phyloP scores from a whole-genome alignment of 2,888 invertebrate species.

The Trilocha varians region DNA sequence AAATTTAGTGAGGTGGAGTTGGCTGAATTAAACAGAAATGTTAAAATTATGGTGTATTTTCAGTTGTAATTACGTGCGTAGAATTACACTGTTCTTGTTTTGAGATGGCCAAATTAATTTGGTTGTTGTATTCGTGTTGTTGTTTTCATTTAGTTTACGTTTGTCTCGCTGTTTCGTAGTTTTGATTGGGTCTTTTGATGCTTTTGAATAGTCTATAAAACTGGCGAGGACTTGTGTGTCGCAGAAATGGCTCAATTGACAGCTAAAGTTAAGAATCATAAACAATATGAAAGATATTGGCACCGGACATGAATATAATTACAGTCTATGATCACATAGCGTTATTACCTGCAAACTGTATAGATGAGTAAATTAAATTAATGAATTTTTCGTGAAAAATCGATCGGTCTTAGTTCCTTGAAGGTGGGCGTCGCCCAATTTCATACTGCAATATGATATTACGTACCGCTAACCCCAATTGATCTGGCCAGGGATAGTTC shows the following conservation, averaged over 20 bases:
- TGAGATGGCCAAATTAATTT: background rate
- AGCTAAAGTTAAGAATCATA: no score
- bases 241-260: no score
- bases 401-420: background rate
- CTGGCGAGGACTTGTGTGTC: no score
- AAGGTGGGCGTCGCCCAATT: slow-evolving; percentile 18
- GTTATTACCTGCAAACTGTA: no score
- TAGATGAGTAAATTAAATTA: no score
- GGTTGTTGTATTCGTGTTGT: background rate
- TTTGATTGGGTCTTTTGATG: no score
- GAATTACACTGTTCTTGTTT: background rate
- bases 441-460: slow-evolving; percentile 29
- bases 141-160: no score
- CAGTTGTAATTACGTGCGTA: background rate
- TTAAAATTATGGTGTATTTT: background rate
- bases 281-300: no score
- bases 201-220: no score
- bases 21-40: background rate
- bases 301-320: no score
- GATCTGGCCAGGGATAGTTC: slow-evolving; percentile 9
- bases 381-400: slow-evolving; percentile 8
- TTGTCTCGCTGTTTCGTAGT: no score
- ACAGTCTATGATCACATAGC: no score
- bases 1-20: background rate
- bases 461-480: slow-evolving; percentile 23